A percentile compares a stretch with the other conserved stretches of the same genome.
These are phyloP conservation scores for Oryctolagus cuniculus DNA, from an alignment of 2,113 vertebrate species.

Conservation along the genomic window mOryCun1.1 NC_091434.1:48591001-48591500, in stretches of 20 bases:
- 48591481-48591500: too few species aligned
- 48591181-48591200: conserved; percentile 5
- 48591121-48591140: conserved; percentile 49
- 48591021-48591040: conserved; percentile 23
- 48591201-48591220: background rate
- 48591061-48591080: background rate
- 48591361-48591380: background rate
- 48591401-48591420: too few species aligned
- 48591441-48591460: too few species aligned
- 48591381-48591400: too few species aligned
- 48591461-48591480: too few species aligned
- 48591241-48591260: background rate
- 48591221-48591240: conserved; percentile 30
- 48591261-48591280: conserved; percentile 36
- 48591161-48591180: background rate
- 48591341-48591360: background rate
- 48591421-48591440: too few species aligned
- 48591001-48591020: background rate
- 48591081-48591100: background rate
- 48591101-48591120: conserved; percentile 18
- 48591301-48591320: background rate
- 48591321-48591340: background rate
- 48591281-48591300: background rate
- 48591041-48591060: conserved; percentile 56
- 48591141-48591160: conserved; percentile 23